Percentiles rank a stretch among this genome's conserved stretches.
These are phyloP conservation scores for Thamnophis elegans DNA, from an alignment of 2,797 vertebrate genomes.

Conservation along the genomic window DNA sequence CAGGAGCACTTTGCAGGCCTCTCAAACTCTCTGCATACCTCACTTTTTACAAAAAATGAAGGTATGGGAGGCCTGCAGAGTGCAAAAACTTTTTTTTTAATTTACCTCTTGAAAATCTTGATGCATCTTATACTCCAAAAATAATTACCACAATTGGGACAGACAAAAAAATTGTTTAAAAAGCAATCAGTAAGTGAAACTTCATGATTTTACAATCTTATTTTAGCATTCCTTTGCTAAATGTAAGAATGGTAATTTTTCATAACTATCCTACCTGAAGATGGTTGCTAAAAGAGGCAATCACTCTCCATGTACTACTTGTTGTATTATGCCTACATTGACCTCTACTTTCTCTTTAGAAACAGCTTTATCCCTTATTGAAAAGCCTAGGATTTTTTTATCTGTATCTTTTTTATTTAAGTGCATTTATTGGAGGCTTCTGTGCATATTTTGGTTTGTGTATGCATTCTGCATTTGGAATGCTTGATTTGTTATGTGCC, in stretches of 20 bases:
- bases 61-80: too few relatives aligned
- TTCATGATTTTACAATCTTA: background rate
- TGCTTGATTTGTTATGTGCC: slow-evolving; percentile 24
- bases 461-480: background rate
- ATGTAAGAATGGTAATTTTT: background rate
- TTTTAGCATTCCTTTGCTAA: background rate
- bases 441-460: slow-evolving; percentile 21
- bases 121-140: too few relatives aligned
- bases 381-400: slow-evolving; percentile 47
- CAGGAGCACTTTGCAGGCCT: too few relatives aligned
- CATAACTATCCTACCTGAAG: background rate
- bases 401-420: background rate
- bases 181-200: background rate
- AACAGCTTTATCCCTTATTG: slow-evolving; percentile 38
- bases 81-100: too few relatives aligned
- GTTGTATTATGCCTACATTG: background rate
- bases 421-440: slow-evolving; percentile 28
- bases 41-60: too few relatives aligned
- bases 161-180: background rate
- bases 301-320: background rate
- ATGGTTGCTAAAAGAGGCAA: background rate
- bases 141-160: background rate
- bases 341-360: slow-evolving; percentile 25
- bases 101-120: too few relatives aligned
- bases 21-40: too few relatives aligned